These are phyloP conservation scores for Rhamnusium bicolor DNA, from an alignment of 2,888 invertebrate genomes.

Conservation along the genomic window DNA sequence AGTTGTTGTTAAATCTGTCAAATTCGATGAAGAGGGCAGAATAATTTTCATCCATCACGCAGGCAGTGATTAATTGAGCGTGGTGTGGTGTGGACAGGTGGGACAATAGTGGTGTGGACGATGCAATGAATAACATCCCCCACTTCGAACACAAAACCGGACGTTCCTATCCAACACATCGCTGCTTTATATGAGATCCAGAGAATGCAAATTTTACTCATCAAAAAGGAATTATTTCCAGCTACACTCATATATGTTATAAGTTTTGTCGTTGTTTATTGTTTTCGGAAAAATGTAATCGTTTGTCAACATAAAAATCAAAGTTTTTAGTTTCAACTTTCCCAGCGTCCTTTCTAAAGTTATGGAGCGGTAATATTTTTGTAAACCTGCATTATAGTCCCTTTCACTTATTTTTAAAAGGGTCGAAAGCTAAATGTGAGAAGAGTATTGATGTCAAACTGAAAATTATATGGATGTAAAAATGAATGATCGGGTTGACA, in stretches of 20 bases:
- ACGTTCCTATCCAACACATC: constrained; percentile 36
- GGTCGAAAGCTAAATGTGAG: not conserved
- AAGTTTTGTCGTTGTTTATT: constrained; percentile 12
- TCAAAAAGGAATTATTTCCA: constrained; percentile 33
- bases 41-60: constrained; percentile 68
- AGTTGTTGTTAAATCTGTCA: constrained; percentile 58
- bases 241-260: constrained; percentile 10
- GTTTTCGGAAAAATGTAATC: not conserved
- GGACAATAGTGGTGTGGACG: constrained; percentile 65
- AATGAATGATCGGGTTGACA: not conserved
- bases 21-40: constrained; percentile 64
- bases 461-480: not conserved
- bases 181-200: constrained; percentile 23
- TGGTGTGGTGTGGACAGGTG: constrained; percentile 67
- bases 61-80: constrained; percentile 67
- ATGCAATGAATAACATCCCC: constrained; percentile 62
- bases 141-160: constrained; percentile 40
- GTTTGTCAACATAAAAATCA: not conserved
- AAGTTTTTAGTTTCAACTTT: not conserved
- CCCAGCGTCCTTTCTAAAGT: not conserved
- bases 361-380: not conserved
- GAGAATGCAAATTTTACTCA: constrained; percentile 35
- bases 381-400: not conserved
- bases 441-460: constrained; percentile 12
- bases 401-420: not conserved